A percentile compares a stretch with the other conserved stretches of the same genome.
Evolutionary conservation across 2,113 vertebrate genomes (phyloP).

Genomic region (Rhynchomys soricoides): DNA sequence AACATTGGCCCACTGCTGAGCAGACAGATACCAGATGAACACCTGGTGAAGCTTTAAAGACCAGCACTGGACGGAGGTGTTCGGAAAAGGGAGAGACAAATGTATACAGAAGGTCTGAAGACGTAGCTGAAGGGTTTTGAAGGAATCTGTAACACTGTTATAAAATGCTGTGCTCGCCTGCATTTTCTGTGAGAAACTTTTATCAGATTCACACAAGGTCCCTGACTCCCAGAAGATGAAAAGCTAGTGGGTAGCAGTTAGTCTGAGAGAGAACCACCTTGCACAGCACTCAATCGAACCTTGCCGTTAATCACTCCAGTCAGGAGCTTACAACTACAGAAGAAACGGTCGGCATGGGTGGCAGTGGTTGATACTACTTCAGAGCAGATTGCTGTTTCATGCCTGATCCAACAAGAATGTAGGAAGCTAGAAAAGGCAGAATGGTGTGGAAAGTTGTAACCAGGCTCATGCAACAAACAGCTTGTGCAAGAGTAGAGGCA

Average conservation of each 20-base stretch:
- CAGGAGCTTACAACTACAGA: neutral
- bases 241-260: neutral
- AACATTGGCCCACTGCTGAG: neutral
- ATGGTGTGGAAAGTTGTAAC: neutral
- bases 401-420: neutral
- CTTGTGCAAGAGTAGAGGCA: neutral
- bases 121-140: neutral
- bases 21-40: neutral
- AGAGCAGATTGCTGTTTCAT: neutral
- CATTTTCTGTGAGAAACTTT: conserved; percentile 8
- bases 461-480: neutral
- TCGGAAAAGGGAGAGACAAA: neutral
- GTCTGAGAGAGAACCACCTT: neutral
- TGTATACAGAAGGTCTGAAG: neutral
- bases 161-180: neutral
- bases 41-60: neutral
- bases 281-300: neutral
- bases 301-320: neutral
- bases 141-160: neutral
- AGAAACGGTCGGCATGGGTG: neutral
- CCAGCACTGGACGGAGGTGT: neutral
- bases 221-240: neutral
- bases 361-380: neutral
- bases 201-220: neutral
- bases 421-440: neutral